Evolutionary conservation across 1,140 invertebrate species (phyloP), one percentile per base, ranked within the genome.

Genomic region (Oedothorax gibbosus): DNA sequence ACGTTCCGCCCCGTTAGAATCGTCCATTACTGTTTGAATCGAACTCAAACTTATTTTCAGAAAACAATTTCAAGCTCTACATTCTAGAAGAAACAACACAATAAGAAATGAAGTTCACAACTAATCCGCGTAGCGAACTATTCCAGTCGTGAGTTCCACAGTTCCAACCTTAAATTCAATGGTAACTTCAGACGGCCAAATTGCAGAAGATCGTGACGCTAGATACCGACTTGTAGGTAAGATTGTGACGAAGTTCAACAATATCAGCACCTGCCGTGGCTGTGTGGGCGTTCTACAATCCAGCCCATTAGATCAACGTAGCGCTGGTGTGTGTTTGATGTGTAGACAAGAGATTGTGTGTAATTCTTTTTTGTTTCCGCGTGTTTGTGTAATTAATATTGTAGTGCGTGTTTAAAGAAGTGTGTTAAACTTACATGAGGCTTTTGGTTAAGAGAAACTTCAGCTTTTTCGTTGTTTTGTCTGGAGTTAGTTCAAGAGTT

Each of bases 131-230:
- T 35, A 35, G 35, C 35, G 35, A 71, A 71, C 60, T 50, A 81
- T 71, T 81, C 21, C 57, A 60, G 18, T 81, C 78, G 78, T 81
- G 78, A 81, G 53, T 8, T 18, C 20, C 64, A 15, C 54, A 79
- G 35, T 49, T 77, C 75, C 53, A 35, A 71, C 54, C 56, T 57
- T 20, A 79, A 66, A 53, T 49, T 68, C n/a, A 49, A 62, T 18
- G 54, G 65, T 64, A 69, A 82, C 80, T 68, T 73, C 80, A 73
- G 80, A 82, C n/a, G 51, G 49, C 69, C 20, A 80, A 81, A 82
- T 82, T 82, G 62, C 21, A 35, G 21, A 50, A 62, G 69, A 82
- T 82, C 69, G 56, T 72, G 80, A 72, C 80, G 51, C 51, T 50
- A 54, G 20, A 12, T 68, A 79, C 62, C 75, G 56, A 21, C 35